Percentiles rank a stretch among this genome's conserved stretches.
Evolutionary conservation across 2,113 vertebrate genomes (phyloP).

Genomic region (Hydrolagus affinis): DNA sequence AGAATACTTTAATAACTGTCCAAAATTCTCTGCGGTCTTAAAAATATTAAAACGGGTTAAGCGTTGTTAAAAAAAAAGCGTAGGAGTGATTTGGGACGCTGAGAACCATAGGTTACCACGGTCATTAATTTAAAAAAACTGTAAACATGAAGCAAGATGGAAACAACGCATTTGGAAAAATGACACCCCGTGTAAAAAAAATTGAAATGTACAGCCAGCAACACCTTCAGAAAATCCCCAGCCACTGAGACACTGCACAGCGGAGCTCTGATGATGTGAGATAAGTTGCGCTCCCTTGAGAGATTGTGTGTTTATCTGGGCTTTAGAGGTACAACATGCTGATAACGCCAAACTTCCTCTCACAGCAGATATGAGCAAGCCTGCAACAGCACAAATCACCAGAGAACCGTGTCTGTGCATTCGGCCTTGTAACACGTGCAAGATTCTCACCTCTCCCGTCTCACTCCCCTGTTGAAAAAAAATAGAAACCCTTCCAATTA

Average conservation of each 20-base stretch:
- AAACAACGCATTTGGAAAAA: neutral
- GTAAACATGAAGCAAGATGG: neutral
- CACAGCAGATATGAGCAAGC: conserved; percentile 50
- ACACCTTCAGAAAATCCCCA: conserved; percentile 51
- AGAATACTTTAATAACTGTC: no score
- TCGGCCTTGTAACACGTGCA: conserved; percentile 38
- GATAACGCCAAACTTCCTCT: conserved; percentile 77
- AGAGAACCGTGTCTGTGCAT: conserved; percentile 46
- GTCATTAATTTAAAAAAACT: no score
- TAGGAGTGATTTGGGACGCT: no score
- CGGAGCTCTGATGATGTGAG: conserved; percentile 54
- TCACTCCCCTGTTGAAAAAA: conserved; percentile 45
- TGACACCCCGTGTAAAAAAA: conserved; percentile 17
- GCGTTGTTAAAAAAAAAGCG: no score
- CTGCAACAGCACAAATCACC: conserved; percentile 42
- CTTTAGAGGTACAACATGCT: conserved; percentile 64
- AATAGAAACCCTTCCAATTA: conserved; percentile 15
- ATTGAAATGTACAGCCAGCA: conserved; percentile 37
- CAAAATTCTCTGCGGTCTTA: no score
- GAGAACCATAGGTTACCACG: no score
- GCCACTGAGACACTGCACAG: conserved; percentile 46
- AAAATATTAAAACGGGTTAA: no score
- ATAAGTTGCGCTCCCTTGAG: conserved; percentile 59
- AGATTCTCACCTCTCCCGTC: conserved; percentile 46
- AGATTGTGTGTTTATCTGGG: conserved; percentile 48